Evolutionary conservation across 2,797 vertebrate genomes (phyloP).

Genomic region (Arctocebus calabarensis): DNA sequence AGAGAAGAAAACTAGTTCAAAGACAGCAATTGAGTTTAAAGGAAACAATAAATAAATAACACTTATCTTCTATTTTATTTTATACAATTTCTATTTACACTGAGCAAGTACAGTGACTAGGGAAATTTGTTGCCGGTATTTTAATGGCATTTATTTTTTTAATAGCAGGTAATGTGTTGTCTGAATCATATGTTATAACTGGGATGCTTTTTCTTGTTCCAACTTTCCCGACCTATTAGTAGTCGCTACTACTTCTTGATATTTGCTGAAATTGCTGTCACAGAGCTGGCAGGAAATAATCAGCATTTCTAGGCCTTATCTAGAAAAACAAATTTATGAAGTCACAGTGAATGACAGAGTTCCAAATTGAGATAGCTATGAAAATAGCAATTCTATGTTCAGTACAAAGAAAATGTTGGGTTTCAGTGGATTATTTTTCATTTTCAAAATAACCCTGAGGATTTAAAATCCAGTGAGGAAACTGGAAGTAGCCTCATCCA

Average conservation of each 20-base stretch:
- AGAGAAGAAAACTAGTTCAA: neutral
- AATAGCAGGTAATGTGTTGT: neutral
- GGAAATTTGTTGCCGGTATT: neutral
- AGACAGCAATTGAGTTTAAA: neutral
- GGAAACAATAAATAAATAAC: neutral
- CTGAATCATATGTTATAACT: neutral
- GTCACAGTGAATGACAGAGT: neutral
- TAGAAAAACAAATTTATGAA: constrained; percentile 23
- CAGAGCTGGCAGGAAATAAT: neutral
- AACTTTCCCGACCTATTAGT: neutral
- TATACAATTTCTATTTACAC: neutral
- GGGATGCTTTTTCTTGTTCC: neutral
- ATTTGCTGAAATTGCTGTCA: neutral
- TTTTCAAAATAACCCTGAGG: neutral
- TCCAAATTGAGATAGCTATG: neutral
- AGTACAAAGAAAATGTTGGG: neutral
- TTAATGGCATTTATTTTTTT: neutral
- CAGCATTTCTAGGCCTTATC: neutral
- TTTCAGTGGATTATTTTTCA: neutral
- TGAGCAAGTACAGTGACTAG: neutral
- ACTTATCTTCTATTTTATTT: constrained; percentile 7
- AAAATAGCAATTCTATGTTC: neutral
- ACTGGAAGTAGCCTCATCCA: neutral
- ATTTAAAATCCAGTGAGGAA: neutral
- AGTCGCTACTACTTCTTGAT: neutral